Evolutionary conservation across 2,888 invertebrate species (phyloP).

Genomic region (Drosophila mulleri): DNA sequence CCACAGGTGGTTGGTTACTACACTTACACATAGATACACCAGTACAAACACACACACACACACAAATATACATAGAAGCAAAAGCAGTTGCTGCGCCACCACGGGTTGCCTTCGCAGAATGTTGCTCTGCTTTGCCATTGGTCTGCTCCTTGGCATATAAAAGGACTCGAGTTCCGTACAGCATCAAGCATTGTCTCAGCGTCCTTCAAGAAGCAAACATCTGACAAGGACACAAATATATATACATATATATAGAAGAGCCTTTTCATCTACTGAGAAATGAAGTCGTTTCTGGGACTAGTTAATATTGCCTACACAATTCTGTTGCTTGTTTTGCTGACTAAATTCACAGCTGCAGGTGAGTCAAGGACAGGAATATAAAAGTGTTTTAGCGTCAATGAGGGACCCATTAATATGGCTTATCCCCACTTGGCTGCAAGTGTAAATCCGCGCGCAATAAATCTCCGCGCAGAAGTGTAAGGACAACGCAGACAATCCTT

Average conservation of each 20-base stretch:
- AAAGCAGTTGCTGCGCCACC: conserved; percentile 16
- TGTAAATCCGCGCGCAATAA: conserved; percentile 47
- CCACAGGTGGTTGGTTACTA: conserved; percentile 43
- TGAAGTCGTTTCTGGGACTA: conserved; percentile 76
- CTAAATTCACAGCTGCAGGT: conserved; percentile 78
- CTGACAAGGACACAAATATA: conserved; percentile 9
- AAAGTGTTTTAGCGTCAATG: conserved; percentile 1
- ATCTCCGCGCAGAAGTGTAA: conserved; percentile 38
- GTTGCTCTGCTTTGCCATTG: conserved; percentile 23
- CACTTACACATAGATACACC: conserved; percentile 5
- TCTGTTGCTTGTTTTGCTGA: conserved; percentile 63
- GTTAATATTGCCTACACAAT: conserved; percentile 71
- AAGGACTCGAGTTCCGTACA: conserved; percentile 73
- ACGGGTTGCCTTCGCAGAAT: neutral
- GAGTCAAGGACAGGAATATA: conserved; percentile 46
- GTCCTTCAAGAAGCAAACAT: conserved; percentile 61
- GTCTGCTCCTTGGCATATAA: conserved; percentile 72
- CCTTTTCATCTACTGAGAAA: conserved; percentile 35
- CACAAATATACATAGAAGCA: conserved; percentile 19
- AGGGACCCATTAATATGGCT: conserved; percentile 23
- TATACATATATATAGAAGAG: neutral
- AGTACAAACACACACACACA: neutral
- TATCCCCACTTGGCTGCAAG: neutral
- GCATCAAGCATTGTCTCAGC: conserved; percentile 77
- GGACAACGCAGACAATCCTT: neutral